Conservation (phyloP, 2,797 vertebrate species). For the Lepus townsendii region DNA sequence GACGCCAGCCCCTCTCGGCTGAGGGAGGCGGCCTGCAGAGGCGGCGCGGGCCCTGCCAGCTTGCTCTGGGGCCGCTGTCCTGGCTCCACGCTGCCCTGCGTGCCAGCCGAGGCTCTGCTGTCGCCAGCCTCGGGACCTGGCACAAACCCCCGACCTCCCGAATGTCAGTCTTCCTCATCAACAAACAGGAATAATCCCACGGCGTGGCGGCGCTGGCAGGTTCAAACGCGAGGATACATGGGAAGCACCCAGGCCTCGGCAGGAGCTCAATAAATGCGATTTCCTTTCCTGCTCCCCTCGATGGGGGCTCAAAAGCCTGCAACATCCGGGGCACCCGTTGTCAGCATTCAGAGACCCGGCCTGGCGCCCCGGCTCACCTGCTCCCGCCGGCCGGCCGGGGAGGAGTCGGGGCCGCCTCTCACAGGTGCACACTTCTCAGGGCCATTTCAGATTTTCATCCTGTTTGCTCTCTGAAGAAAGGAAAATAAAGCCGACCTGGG, state of each 20-base stretch:
- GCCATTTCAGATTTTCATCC: background rate
- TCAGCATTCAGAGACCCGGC: background rate
- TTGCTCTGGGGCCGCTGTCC: background rate
- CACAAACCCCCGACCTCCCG: background rate
- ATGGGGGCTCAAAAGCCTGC: rapidly evolving
- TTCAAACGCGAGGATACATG: background rate
- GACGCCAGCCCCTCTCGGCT: background rate
- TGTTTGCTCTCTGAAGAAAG: background rate
- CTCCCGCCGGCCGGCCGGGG: background rate
- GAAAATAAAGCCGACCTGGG: background rate
- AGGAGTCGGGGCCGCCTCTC: background rate
- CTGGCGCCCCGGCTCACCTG: background rate
- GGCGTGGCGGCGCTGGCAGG: rapidly evolving
- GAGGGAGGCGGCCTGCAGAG: background rate
- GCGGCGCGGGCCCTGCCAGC: rapidly evolving
- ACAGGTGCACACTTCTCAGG: background rate
- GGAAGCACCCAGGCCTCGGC: background rate
- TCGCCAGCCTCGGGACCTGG: background rate
- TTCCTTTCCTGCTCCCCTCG: background rate
- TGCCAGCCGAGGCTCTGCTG: rapidly evolving
- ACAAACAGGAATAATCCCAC: rapidly evolving
- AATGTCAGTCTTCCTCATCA: background rate
- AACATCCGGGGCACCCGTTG: background rate
- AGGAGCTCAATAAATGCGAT: rapidly evolving
- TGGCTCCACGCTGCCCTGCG: rapidly evolving